Base-by-base conservation (phyloP, 2,797 vertebrate species). In the Centroberyx gerrardi region DNA sequence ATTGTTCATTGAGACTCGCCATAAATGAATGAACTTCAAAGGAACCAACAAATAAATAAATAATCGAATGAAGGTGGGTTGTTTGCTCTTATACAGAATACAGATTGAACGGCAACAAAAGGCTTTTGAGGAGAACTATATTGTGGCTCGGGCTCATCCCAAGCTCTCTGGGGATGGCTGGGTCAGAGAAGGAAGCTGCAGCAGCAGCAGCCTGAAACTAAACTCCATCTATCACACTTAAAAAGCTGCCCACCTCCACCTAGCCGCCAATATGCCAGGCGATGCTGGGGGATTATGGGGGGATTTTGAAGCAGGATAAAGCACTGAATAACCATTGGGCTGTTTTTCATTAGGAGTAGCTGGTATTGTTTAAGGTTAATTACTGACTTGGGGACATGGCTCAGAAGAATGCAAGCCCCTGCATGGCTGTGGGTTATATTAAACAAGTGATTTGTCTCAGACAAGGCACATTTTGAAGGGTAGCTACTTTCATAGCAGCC, bases 221-320 rank as follows among this genome's bases (percentile, higher is more conserved):
- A 92, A 93, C 89, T 91, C 86, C 89, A 95, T 95, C 94, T 87
- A 94, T 96, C 94, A 94, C 92, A 94, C 92, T 95, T 95, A 94
- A 92, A 91, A 89, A 89, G 83, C 87, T 82, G 75, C 89, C 86
- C 88, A 88, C 88, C 86, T 89, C 71, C 80, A 90, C 79, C 87
- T 83, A 60, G 73, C 76, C 84, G 77, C 76, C 77, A 79, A 87
- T 78, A 81, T 62, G 72, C 87, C 80, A 68, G 71, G 74, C 81
- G 87, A 77, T 76, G 83, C 64, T 64, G 64, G 63, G 72, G 84
- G 84, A 90, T 93, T 88, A 90, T 33, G 55, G 65, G 66, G 84
- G 83, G 82, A 80, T 89, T 93, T 52, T 72, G 76, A 70, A 62
- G 82, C 55, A 9, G 74, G 70, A 92, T 86, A 78, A 81, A 86